Conservation (phyloP, 1,140 invertebrate species). For the Trichogramma pretiosum region DNA sequence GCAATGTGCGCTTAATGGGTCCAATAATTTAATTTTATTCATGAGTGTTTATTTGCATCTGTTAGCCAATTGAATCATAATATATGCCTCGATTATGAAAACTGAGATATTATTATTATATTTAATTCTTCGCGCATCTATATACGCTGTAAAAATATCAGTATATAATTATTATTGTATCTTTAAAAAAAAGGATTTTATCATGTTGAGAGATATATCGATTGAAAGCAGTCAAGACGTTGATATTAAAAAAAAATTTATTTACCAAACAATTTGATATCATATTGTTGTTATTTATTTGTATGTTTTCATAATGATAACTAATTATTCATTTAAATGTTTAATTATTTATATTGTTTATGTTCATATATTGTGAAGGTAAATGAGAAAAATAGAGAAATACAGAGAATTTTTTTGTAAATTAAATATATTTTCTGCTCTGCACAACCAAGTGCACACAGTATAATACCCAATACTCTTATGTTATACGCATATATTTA, state of each 20-base stretch:
- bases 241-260: constrained; percentile 12
- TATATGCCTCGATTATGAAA: no score
- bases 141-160: no score
- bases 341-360: neutral
- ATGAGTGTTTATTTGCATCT: no score
- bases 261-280: no score
- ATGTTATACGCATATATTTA: constrained; percentile 17
- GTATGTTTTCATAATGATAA: no score
- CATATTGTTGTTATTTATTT: no score
- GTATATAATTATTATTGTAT: neutral
- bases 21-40: no score
- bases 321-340: no score
- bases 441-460: constrained; percentile 15
- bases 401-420: constrained; percentile 11
- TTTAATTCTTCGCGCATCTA: no score
- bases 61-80: no score
- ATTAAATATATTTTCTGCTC: constrained; percentile 19
- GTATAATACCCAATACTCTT: constrained; percentile 16
- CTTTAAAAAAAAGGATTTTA: constrained; percentile 3
- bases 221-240: neutral
- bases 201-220: constrained; percentile 3
- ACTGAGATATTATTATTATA: no score
- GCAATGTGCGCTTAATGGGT: no score
- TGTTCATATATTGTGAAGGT: neutral
- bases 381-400: neutral